Evolutionary conservation across 92 coral and sea anemone species (phyloP), one percentile per base, ranked within the genome.

Genomic region (Virgularia gustaviana): DNA sequence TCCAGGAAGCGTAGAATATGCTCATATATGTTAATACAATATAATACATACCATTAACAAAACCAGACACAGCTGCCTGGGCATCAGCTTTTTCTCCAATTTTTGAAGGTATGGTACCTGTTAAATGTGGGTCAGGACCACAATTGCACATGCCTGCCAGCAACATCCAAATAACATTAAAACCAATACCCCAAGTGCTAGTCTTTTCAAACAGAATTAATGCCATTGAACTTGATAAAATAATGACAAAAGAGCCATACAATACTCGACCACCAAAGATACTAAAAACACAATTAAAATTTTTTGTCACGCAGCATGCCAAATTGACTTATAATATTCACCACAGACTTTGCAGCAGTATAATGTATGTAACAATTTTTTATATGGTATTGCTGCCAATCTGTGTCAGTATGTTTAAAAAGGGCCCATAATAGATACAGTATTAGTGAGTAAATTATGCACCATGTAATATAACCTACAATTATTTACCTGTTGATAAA

Each of bases 121-220:
- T 86, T 72, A 94, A 55, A 20, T 86, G 84, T 11, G 99, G 96
- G 55, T 94, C 99, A 30, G 95, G 96, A 31, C 99, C 99, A 84
- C 99, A 94, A 86, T 94, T 94, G 53, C 99, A 94, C 1, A 89
- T 87, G 13, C 99, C 99, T 57, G 99, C 96, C 63, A 94, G 25
- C 72, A 94, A 81, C 99, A 94, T 94, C 73, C 85, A 89, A 49
- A 64, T 25, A 15, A 88, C 85, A 52, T 94, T 94, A 18, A 83
- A 81, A 25, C 63, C n/a, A 43, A 94, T 65, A 33, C 99, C 99
- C 83, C 83, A 71, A 11, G 83, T 82, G 35, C 96, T 90, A 20
- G 99, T 94, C 80, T 72, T 75, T 59, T 94, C 94, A 76, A 94
- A 94, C 11, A 81, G 63, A 11, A 89, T 87, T 29, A 94, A 83